Evolutionary conservation across 2,797 vertebrate species (phyloP).

Genomic region (Peromyscus melanophrys): DNA sequence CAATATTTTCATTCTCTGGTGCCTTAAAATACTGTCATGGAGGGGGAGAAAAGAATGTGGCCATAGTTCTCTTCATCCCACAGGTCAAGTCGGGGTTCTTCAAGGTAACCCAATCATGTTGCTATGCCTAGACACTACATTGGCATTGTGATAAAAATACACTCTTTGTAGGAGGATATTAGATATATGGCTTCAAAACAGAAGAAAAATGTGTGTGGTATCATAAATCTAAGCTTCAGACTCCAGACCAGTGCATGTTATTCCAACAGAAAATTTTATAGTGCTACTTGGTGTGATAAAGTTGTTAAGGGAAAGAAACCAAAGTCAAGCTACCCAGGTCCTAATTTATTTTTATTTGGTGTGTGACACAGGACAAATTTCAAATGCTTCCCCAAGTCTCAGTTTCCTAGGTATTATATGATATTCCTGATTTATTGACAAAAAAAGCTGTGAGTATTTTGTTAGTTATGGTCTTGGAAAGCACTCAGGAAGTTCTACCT

Average conservation of each 20-base stretch:
- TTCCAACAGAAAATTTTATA: background rate
- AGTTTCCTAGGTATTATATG: background rate
- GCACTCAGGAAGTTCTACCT: background rate
- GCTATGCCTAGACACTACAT: background rate
- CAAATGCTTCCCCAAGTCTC: background rate
- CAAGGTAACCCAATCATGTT: background rate
- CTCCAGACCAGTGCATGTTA: too few species aligned
- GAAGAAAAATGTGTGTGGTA: background rate
- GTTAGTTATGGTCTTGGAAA: background rate
- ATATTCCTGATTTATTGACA: background rate
- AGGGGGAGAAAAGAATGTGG: background rate
- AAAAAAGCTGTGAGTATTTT: background rate
- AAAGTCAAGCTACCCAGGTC: background rate
- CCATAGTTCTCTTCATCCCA: background rate
- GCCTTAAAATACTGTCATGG: background rate
- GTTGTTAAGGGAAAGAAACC: background rate
- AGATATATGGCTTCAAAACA: slow-evolving; percentile 13
- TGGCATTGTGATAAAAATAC: background rate
- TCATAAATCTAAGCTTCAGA: background rate
- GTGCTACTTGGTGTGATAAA: background rate
- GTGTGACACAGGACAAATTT: background rate
- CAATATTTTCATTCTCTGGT: background rate
- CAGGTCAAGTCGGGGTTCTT: background rate
- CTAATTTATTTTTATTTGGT: background rate
- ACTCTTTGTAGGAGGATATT: background rate